phyloP scores from a whole-genome alignment of 2,797 vertebrate species.

The Odontamblyopus rebecca region DNA sequence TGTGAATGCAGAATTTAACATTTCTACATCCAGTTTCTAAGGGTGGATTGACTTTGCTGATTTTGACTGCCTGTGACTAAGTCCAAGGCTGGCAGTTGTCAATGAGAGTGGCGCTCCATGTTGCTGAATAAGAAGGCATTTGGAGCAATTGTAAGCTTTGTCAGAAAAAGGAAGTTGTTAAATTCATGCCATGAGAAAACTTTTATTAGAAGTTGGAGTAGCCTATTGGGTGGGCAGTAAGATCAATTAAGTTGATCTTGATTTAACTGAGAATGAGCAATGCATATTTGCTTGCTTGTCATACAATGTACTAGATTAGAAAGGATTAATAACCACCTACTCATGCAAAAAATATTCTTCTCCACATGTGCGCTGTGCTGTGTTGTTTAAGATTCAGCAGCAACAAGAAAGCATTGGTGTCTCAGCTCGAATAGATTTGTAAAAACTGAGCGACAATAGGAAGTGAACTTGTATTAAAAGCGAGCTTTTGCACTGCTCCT shows the following conservation, averaged over 20 bases:
- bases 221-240: not conserved
- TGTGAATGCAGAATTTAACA: slow-evolving; percentile 1
- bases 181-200: slow-evolving; percentile 21
- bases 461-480: slow-evolving; percentile 42
- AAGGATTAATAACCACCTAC: slow-evolving; percentile 8
- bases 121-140: slow-evolving; percentile 29
- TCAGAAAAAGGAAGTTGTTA: slow-evolving; percentile 35
- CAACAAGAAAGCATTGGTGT: slow-evolving; percentile 27
- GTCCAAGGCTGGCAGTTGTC: slow-evolving; percentile 28
- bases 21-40: slow-evolving; percentile 46
- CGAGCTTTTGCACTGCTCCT: slow-evolving; percentile 35
- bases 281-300: slow-evolving; percentile 1
- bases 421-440: slow-evolving; percentile 33
- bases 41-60: slow-evolving; percentile 59
- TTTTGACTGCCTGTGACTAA: slow-evolving; percentile 44
- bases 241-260: not conserved
- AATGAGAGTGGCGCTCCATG: slow-evolving; percentile 45
- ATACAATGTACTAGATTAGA: slow-evolving; percentile 17
- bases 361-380: slow-evolving; percentile 3
- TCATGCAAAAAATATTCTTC: slow-evolving; percentile 29
- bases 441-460: slow-evolving; percentile 30
- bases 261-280: not conserved
- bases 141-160: slow-evolving; percentile 39
- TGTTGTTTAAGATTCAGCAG: slow-evolving; percentile 37
- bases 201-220: not conserved